Evolutionary conservation across 2,797 vertebrate genomes (phyloP), one percentile per base, ranked within the genome.

Genomic region (Enteromius radiatus): DNA sequence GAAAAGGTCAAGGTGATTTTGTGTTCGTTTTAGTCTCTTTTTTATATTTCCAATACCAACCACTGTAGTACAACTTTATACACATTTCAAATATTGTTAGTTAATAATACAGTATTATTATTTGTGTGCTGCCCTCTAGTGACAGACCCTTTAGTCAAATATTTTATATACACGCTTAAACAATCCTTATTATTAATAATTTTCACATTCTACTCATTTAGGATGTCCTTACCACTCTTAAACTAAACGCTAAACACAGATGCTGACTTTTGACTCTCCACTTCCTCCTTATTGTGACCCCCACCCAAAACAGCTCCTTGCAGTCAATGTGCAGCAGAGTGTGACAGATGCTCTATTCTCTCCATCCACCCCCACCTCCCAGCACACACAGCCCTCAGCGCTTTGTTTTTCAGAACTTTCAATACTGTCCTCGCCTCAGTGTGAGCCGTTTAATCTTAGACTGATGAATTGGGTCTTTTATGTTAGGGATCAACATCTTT

Each of bases 311-410:
- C 63, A 38, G 41, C 69, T 81, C 80, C 31, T 59, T 65, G 80
- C 70, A 82, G 80, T 65, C 70, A 82, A 49, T 75, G 70, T 65
- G 70, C 80, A 82, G 80, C 70, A 59, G 70, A 82, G 70, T 54
- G 80, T 82, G 80, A 82, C 71, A 82, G 70, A 82, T 67, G 70
- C 61, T 82, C 80, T 64, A 69, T 79, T 74, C 80, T 81, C 31
- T 54, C 31, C 31, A 0, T 74, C 70, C 80, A 65, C 45, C 80
- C 80, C 80, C 70, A 65, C 31, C 45, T 36, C 26, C 45, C 63
- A 78, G 76, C 31, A 54, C 41, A 78, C 54, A 74, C 69, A 64
- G 21, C 69, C 41, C 28, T 61, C 41, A 64, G 69, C 3, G 54
- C 69, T 74, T 81, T 64, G 79, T 81, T 81, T 80, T 74, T 23